These are phyloP conservation scores for Erpornis zantholeuca DNA, from an alignment of 2,113 vertebrate genomes.

Conservation along the genomic window DNA sequence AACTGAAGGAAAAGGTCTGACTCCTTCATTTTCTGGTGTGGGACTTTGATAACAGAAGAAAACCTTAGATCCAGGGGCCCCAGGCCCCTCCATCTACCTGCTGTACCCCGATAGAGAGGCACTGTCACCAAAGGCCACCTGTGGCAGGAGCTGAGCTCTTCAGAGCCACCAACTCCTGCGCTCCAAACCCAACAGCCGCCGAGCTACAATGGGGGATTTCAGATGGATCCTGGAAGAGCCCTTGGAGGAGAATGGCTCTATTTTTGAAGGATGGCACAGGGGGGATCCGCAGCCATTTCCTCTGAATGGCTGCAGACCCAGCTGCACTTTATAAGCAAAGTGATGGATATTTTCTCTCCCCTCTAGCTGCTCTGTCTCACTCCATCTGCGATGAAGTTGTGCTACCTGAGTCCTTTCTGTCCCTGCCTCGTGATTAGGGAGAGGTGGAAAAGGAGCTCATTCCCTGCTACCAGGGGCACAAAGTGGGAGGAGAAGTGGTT, in stretches of 20 bases:
- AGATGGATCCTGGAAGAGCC: background rate
- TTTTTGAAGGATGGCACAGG: background rate
- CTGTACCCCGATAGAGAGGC: background rate
- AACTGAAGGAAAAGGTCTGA: no score
- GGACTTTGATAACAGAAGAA: no score
- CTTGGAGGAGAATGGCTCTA: background rate
- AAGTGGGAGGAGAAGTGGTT: background rate
- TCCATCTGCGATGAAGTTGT: background rate
- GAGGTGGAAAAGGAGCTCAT: background rate
- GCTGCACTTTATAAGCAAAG: background rate
- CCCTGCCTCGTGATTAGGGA: background rate
- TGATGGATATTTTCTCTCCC: background rate
- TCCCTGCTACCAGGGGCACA: background rate
- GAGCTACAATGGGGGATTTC: background rate
- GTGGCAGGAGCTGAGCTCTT: constrained; percentile 10
- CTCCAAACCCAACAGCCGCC: background rate
- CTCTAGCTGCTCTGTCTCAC: background rate
- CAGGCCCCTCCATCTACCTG: constrained; percentile 44
- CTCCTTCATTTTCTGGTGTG: no score
- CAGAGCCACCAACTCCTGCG: background rate
- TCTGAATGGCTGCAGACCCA: constrained; percentile 1
- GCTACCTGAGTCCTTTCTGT: background rate
- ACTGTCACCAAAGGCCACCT: background rate
- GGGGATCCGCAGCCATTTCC: background rate
- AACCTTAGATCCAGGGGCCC: no score